Base-by-base conservation (phyloP, 2,797 vertebrate genomes). In the Falco columbarius region DNA sequence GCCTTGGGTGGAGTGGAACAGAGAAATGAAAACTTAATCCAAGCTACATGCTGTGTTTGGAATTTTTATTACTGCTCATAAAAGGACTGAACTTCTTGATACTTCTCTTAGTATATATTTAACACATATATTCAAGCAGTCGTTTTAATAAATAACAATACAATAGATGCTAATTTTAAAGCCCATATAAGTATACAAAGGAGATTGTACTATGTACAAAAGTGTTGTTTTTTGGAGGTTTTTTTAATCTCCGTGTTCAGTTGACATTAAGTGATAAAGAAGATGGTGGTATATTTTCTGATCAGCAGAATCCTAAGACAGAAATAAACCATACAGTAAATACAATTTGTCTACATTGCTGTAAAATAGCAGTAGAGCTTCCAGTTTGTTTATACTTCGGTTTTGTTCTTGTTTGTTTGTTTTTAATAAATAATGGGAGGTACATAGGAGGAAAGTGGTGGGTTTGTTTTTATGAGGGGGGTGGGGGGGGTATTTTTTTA, bases 61-160 rank as follows among this genome's bases (percentile, higher is more conserved):
- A 65, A 1, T 68, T 94, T 92, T 97, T 96, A 86, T 94, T 82
- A 30, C 24, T 8, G 52, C 19, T 87, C 23, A 9, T 92, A 68
- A 27, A 93, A 52, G 61, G 46, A 80, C 24, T 86, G 23, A 85
- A 74, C 58, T 63, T 54, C 24, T 77, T 52, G 32, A 40, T 40
- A 40, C 38, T 40, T 40, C 13, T 40, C 6, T 11, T 11, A 40
- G 12, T 40, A 40, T 40, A 40, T 40, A 40, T 40, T 40, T 40
- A 40, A 40, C 38, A 40, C 38, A 40, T 40, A 44, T 81, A 87
- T 91, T 91, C 46, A 61, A 56, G 24, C 40, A 79, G 52, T 54
- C 22, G 15, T 75, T 90, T 86, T 74, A 81, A 79, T 72, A 91
- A 93, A 51, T 72, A 90, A 91, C 86, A 71, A 52, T 65, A 74